Evolutionary conservation across 2,888 invertebrate genomes (phyloP), one percentile per base, ranked within the genome.

Genomic region (Agonopterix alstromeriana): DNA sequence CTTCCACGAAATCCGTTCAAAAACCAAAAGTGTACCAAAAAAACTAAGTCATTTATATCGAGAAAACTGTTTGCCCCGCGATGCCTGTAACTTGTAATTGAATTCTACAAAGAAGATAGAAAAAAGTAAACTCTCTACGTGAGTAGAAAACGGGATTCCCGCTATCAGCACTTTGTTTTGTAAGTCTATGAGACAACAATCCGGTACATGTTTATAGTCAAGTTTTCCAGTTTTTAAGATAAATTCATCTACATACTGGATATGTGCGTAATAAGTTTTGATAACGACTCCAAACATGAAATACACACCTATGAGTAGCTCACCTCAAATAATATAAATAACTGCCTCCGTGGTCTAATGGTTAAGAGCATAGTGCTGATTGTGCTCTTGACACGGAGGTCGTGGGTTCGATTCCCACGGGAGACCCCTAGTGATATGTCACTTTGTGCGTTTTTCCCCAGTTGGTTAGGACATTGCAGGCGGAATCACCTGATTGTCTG

Each of bases 41-140:
- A 27, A 38, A 38, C 38, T 11, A 60, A 67, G 63, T 63, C 65
- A 65, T 72, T 58, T 55, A 63, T 61, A 64, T 60, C 54, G 47
- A 60, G 53, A 60, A 65, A 70, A 70, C 58, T 69, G 64, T 73
- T 75, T 73, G 65, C 67, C 58, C 62, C 58, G 54, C 67, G 70
- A 74, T 66, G 70, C 58, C 67, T 70, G 70, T 73, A 70, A 67
- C 70, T 67, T 70, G 77, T 79, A 82, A 82, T 82, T 79, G 80
- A 83, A 83, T 81, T 77, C 76, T 65, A 76, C 75, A 72, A 77
- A 73, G 78, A 77, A 80, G 79, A 82, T 81, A 76, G 82, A 77
- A 81, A 77, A 82, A 80, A 81, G 76, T 81, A 77, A 84, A 81
- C 69, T 75, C 60, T 48, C 67, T 73, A 84, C 84, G 85, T 85